phyloP scores from a whole-genome alignment of 2,888 invertebrate genomes.

The Erebia aethiops region DNA sequence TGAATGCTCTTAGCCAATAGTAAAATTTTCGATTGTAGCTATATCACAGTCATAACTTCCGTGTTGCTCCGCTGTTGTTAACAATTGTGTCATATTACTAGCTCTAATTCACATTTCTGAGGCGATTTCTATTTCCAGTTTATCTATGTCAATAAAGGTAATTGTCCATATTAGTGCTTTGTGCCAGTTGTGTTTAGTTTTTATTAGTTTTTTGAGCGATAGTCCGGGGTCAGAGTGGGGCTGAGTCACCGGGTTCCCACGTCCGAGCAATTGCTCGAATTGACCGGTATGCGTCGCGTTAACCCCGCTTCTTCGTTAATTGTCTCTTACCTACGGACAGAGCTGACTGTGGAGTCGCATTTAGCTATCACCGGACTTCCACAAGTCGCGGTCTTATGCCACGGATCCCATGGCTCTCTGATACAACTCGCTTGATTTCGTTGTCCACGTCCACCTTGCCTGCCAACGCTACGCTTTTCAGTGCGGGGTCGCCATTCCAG shows the following conservation, averaged over 20 bases:
- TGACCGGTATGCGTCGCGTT: slow-evolving; percentile 73
- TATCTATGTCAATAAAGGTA: background rate
- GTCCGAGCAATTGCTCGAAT: slow-evolving; percentile 71
- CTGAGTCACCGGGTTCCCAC: slow-evolving; percentile 64
- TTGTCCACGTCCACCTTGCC: background rate
- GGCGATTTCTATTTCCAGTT: background rate
- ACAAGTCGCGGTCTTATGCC: too few species aligned
- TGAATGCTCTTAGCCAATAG: too few species aligned
- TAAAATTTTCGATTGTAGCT: too few species aligned
- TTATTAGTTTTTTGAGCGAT: slow-evolving; percentile 44
- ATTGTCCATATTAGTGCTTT: background rate
- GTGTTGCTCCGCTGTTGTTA: too few species aligned
- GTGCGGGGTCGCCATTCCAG: too few species aligned
- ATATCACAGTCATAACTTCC: too few species aligned
- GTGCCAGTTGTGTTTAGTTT: background rate
- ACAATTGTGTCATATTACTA: too few species aligned
- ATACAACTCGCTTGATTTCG: too few species aligned
- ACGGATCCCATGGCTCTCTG: too few species aligned
- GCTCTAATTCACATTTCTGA: background rate
- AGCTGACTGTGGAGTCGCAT: slow-evolving; percentile 45
- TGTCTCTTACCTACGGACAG: slow-evolving; percentile 63
- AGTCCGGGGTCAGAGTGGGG: slow-evolving; percentile 47
- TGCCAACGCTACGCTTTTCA: background rate
- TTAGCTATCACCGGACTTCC: background rate
- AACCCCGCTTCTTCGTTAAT: slow-evolving; percentile 69